Evolutionary conservation across 2,888 invertebrate genomes (phyloP).

Genomic region (Bunonema sp.): DNA sequence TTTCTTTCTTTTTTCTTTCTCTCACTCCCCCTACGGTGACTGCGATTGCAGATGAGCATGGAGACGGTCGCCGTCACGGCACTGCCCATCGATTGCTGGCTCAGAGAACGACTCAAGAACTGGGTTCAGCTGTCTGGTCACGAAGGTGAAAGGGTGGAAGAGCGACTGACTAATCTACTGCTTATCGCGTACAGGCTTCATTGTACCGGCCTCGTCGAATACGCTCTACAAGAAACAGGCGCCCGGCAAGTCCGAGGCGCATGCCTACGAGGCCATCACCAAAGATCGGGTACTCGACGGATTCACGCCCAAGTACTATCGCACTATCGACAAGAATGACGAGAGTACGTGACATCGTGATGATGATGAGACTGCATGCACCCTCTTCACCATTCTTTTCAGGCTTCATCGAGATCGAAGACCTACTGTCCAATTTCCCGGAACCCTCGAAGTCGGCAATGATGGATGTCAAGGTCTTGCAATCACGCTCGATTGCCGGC

Average conservation of each 20-base stretch:
- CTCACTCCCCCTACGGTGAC: too few species aligned
- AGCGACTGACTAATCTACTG: not conserved
- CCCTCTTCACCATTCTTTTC: constrained; percentile 6
- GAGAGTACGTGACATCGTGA: constrained; percentile 40
- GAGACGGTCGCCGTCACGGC: constrained; percentile 44
- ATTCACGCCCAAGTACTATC: constrained; percentile 47
- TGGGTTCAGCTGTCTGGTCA: constrained; percentile 40
- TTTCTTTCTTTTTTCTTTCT: not conserved
- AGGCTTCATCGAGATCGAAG: constrained; percentile 81
- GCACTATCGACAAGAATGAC: constrained; percentile 47
- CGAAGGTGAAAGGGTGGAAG: constrained; percentile 17
- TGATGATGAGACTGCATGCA: not conserved
- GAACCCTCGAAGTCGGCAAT: constrained; percentile 81
- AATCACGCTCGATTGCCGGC: not conserved
- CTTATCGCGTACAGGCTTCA: constrained; percentile 15
- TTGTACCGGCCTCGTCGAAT: constrained; percentile 42
- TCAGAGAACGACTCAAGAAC: constrained; percentile 40
- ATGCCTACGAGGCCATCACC: constrained; percentile 45
- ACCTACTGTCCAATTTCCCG: constrained; percentile 71
- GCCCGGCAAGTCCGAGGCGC: constrained; percentile 46
- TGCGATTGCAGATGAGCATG: constrained; percentile 36
- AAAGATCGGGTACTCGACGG: constrained; percentile 24
- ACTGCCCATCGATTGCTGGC: constrained; percentile 40
- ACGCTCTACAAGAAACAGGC: constrained; percentile 44
- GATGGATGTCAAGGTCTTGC: constrained; percentile 79